Evolutionary conservation across 2,888 invertebrate genomes (phyloP).

Genomic region (Mythimna pallens): DNA sequence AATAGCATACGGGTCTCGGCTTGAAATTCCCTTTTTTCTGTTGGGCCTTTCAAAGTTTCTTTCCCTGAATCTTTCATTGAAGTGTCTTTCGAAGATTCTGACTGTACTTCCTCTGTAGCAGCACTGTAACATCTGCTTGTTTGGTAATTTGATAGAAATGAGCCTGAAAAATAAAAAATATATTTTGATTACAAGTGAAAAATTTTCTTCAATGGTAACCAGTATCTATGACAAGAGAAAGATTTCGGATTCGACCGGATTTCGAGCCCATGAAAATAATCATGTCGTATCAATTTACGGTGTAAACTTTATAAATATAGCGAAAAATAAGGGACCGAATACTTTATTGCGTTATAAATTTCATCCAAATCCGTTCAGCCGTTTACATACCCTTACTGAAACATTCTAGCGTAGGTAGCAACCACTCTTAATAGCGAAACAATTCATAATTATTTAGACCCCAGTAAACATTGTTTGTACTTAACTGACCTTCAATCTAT

Average conservation of each 20-base stretch:
- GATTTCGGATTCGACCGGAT: background rate
- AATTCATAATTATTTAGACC: no score
- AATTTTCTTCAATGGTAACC: background rate
- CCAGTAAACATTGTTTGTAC: no score
- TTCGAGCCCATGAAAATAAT: background rate
- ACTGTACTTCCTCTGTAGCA: conserved; percentile 50
- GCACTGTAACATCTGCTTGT: conserved; percentile 72
- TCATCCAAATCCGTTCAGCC: no score
- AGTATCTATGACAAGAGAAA: no score
- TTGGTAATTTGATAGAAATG: conserved; percentile 29
- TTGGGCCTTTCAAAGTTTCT: conserved; percentile 90
- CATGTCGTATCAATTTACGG: background rate
- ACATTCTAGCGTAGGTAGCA: no score
- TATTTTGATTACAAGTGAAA: accelerated
- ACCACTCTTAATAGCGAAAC: no score
- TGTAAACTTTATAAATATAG: no score
- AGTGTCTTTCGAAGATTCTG: conserved; percentile 84
- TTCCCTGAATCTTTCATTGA: conserved; percentile 71
- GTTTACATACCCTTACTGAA: no score
- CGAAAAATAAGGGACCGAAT: no score
- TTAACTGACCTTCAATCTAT: no score
- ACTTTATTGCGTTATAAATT: no score
- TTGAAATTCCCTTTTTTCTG: conserved; percentile 97
- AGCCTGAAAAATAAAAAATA: conserved; percentile 38
- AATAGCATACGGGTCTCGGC: conserved; percentile 98